A percentile compares a stretch with the other conserved stretches of the same genome.
Evolutionary conservation across 2,888 invertebrate species (phyloP).

Genomic region (Cosmia pyralina): DNA sequence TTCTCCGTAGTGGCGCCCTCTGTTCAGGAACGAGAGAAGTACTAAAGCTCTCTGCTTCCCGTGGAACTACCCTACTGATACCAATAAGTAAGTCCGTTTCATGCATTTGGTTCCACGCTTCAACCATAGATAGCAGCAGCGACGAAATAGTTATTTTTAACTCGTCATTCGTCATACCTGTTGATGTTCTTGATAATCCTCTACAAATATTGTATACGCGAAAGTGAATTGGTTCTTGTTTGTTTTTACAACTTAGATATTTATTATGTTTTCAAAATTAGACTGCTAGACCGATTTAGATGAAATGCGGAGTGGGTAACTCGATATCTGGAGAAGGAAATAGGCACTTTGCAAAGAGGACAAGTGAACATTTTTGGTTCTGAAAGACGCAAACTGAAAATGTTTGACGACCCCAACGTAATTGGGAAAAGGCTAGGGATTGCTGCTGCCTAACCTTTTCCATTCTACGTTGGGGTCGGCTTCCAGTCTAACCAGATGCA

Average conservation of each 20-base stretch:
- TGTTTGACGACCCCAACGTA: no score
- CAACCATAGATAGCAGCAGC: slow-evolving; percentile 55
- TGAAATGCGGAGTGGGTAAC: slow-evolving; percentile 5
- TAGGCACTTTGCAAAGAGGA: not conserved
- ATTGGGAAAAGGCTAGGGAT: no score
- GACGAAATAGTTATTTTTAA: slow-evolving; percentile 32
- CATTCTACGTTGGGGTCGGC: not conserved
- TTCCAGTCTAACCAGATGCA: not conserved
- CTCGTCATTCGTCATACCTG: not conserved
- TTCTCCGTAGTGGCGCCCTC: slow-evolving; percentile 42
- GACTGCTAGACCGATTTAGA: slow-evolving; percentile 19
- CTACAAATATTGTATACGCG: slow-evolving; percentile 1
- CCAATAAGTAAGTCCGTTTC: not conserved
- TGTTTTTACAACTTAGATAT: slow-evolving; percentile 16
- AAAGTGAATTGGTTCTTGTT: slow-evolving; percentile 16
- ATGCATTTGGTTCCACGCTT: slow-evolving; percentile 22
- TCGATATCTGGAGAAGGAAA: not conserved
- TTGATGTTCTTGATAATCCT: slow-evolving; percentile 15
- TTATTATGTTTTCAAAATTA: not conserved
- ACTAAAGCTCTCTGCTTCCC: slow-evolving; percentile 43
- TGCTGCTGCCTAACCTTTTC: not conserved
- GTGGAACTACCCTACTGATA: slow-evolving; percentile 7
- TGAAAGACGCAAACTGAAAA: not conserved
- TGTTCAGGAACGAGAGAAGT: slow-evolving; percentile 31
- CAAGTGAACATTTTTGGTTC: not conserved